Evolutionary conservation across 2,113 vertebrate genomes (phyloP).

Genomic region (Podarcis muralis): DNA sequence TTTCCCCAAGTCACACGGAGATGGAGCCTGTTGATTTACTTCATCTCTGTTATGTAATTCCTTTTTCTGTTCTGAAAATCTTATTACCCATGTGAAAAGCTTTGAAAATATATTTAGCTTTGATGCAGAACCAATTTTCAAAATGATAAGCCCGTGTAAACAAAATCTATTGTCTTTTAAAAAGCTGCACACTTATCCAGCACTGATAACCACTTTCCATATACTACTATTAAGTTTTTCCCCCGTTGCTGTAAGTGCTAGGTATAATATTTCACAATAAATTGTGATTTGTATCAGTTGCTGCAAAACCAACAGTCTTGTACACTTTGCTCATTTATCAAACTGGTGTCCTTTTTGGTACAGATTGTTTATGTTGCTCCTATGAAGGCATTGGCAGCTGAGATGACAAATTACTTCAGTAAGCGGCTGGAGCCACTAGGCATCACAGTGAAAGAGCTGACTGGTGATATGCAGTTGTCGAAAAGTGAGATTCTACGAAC

Average conservation of each 20-base stretch:
- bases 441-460: slow-evolving; percentile 92
- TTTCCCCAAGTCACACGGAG: slow-evolving; percentile 50
- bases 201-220: slow-evolving; percentile 81
- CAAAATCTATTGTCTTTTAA: slow-evolving; percentile 77
- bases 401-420: slow-evolving; percentile 99
- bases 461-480: slow-evolving; percentile 97
- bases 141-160: slow-evolving; percentile 70
- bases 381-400: slow-evolving; percentile 98
- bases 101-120: slow-evolving; percentile 70
- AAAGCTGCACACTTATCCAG: slow-evolving; percentile 68
- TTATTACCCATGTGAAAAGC: slow-evolving; percentile 64
- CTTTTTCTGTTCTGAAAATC: slow-evolving; percentile 70
- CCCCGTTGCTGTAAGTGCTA: slow-evolving; percentile 63
- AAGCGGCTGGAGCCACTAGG: slow-evolving; percentile 92
- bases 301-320: slow-evolving; percentile 81
- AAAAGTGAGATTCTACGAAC: slow-evolving; percentile 97
- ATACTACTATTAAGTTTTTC: slow-evolving; percentile 86
- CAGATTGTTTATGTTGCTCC: slow-evolving; percentile 97
- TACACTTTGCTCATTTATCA: slow-evolving; percentile 87
- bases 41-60: slow-evolving; percentile 55
- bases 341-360: slow-evolving; percentile 73
- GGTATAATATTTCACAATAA: slow-evolving; percentile 86
- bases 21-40: slow-evolving; percentile 63
- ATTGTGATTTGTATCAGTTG: slow-evolving; percentile 84
- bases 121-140: slow-evolving; percentile 73